Base-by-base conservation (phyloP, 2,888 invertebrate species). In the Diarsia rubi region DNA sequence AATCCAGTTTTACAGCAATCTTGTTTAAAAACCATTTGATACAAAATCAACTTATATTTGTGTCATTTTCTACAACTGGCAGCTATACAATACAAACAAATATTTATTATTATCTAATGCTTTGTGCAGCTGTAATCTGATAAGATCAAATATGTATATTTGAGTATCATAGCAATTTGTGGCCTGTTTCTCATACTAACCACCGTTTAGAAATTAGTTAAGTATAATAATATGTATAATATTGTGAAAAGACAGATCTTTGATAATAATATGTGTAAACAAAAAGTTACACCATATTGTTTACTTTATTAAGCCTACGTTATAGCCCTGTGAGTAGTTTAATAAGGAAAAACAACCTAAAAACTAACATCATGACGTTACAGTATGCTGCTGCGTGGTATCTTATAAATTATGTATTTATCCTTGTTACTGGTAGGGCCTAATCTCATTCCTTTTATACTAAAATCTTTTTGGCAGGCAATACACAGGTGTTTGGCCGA, bases 201-300 rank as follows among this genome's bases (percentile, higher is more conserved):
- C 92, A 92, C 93, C 92, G 90, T 87, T 86, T 91, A 90, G 83
- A 69, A 66, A 70, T 78, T 84, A 85, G 68, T 65, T 57, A n/a
- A n/a, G n/a, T n/a, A n/a, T n/a, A n/a, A n/a, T n/a, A n/a, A n/a
- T 52, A 73, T 54, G 52, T 80, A 52, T 62, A 52, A 37, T 42
- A 42, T n/a, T 47, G 31, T 21, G 45, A 73, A 65, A 60, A 78
- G 16, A 45, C n/a, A 65, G 9, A 52, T 21, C 27, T 54, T n/a
- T 42, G 9, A 21, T n/a, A n/a, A n/a, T n/a, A n/a, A n/a, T 21
- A 45, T 37, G 52, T 12, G 12, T 64, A 27, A 59, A 45, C 24
- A 71, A 60, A 79, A 37, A 42, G 6, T 16, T 19, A 66, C 60
- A 24, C 8, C 47, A 66, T n/a, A 66, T 44, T 45, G 16, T 52